Conservation (phyloP, 2,113 vertebrate genomes). For the Cnemophilus loriae region DNA sequence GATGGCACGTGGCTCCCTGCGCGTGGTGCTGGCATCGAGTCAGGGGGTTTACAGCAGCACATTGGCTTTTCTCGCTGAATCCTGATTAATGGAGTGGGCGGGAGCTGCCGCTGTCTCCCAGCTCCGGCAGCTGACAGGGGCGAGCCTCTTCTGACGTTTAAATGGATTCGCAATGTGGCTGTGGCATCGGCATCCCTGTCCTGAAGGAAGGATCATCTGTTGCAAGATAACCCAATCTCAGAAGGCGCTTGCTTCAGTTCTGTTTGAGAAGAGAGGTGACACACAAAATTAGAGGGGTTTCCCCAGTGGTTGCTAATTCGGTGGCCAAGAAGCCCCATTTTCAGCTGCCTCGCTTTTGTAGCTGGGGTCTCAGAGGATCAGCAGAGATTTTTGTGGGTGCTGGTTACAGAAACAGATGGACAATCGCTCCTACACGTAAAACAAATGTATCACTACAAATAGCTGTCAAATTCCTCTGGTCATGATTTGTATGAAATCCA, state of each 20-base stretch:
- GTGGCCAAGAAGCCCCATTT: background rate
- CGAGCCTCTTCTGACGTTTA: slow-evolving; percentile 32
- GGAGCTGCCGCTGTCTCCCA: slow-evolving; percentile 34
- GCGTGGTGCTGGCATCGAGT: background rate
- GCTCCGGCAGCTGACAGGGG: slow-evolving; percentile 46
- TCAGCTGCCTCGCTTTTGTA: background rate
- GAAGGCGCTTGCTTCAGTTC: background rate
- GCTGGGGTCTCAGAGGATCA: rapidly evolving
- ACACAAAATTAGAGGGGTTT: background rate
- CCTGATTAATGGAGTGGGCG: slow-evolving; percentile 61
- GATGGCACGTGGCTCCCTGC: background rate
- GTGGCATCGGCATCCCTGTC: slow-evolving; percentile 42
- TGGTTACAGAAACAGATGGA: background rate
- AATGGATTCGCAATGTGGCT: slow-evolving; percentile 33
- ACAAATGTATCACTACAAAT: background rate
- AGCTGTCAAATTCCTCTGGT: background rate
- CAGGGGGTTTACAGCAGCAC: slow-evolving; percentile 13
- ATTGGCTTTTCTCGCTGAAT: slow-evolving; percentile 43
- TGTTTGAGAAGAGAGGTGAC: background rate
- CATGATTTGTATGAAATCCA: background rate
- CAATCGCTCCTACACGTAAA: background rate
- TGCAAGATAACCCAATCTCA: background rate
- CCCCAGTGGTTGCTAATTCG: background rate
- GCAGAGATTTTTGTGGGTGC: background rate
- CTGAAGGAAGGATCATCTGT: slow-evolving; percentile 57